Evolutionary conservation across 2,113 vertebrate species (phyloP).

Genomic region (Smithornis capensis): DNA sequence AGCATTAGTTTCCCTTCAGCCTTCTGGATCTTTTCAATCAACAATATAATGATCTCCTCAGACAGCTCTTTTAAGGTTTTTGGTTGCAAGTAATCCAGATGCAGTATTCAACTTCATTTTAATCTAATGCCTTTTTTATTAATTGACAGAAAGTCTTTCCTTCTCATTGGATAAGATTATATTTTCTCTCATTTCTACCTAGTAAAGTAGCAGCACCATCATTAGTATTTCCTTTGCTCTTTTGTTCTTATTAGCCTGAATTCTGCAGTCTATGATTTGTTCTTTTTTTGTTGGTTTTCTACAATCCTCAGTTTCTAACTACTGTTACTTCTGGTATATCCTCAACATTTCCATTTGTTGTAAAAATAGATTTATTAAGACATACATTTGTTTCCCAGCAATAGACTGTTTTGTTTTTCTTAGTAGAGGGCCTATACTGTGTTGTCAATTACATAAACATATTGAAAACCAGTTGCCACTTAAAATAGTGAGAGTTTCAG

Average conservation of each 20-base stretch:
- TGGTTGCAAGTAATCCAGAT: not conserved
- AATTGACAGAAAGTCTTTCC: not conserved
- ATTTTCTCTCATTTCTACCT: not conserved
- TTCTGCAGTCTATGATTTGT: not conserved
- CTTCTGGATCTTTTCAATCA: slow-evolving; percentile 7
- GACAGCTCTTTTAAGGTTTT: not conserved
- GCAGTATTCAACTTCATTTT: not conserved
- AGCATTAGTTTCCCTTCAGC: not conserved
- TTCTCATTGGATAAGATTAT: not conserved
- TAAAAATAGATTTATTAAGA: not conserved
- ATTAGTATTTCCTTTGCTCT: not conserved
- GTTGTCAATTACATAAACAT: not conserved
- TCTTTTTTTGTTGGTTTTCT: not conserved
- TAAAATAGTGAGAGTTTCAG: not conserved
- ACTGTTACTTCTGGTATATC: not conserved
- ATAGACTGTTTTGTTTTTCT: not conserved
- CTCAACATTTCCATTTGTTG: not conserved
- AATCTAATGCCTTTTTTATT: not conserved
- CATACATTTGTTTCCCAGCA: not conserved
- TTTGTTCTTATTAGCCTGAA: not conserved
- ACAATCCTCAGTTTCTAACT: not conserved
- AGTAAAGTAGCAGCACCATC: not conserved
- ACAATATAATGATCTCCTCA: not conserved
- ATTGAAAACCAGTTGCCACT: not conserved
- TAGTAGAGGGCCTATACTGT: not conserved